Evolutionary conservation across 2,113 vertebrate genomes (phyloP), one percentile per base, ranked within the genome.

Genomic region (Athene cunicularia): DNA sequence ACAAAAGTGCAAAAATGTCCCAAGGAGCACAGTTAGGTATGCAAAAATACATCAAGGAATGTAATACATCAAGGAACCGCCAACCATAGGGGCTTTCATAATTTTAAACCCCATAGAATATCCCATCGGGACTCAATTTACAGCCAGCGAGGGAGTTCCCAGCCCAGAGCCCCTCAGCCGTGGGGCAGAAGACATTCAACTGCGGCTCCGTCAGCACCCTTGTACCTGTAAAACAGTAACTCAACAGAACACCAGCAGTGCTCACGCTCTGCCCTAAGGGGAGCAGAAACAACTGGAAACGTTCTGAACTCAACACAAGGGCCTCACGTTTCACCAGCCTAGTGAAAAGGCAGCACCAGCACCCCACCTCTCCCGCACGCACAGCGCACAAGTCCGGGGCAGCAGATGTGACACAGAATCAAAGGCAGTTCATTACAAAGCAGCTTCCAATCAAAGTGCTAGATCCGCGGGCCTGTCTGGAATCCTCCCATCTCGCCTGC

Each of bases 401-500:
- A 8, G 80, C 63, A 66, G 73, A 95, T 86, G 75, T 86, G 91
- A 93, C 73, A 67, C 24, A 35, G 45, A 95, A 95, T 94, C 94
- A 96, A 95, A 96, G 88, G 88, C 90, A 97, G 32, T 41, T 90
- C 83, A 66, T 96, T 94, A 96, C 95, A 97, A 95, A 97, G 95
- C 89, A 74, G 92, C 76, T 85, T 82, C 93, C 83, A 96, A 92
- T 92, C 86, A 80, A 96, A 95, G 82, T 30, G 79, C 81, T 32
- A 28, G 32, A 85, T 85, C 93, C 59, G 0, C 32, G 43, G 88
- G 86, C 80, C 70, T 8, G 68, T 30, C 79, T 73, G 93, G 86
- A 96, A 96, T 97, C 91, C 94, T 93, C 82, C 94, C 90, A 91
- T 92, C 88, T 93, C 20, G 73, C 87, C 60, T 76, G 41, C 17